Percentiles rank a stretch among this genome's conserved stretches.
Conservation (phyloP, 2,888 invertebrate genomes). For the Drosophila anomelani region DNA sequence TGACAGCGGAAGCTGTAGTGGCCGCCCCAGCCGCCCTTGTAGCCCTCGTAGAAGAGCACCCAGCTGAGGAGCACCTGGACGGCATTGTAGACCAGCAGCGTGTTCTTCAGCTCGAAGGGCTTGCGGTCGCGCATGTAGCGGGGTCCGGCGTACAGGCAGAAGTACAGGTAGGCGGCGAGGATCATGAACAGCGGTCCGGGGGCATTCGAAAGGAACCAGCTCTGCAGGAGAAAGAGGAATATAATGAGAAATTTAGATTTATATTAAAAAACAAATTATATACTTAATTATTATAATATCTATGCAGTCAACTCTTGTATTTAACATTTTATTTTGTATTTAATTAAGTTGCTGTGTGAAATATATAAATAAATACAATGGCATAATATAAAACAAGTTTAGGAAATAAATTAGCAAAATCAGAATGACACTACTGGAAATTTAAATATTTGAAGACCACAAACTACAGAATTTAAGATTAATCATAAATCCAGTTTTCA, state of each 20-base stretch:
- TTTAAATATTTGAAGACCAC: not conserved
- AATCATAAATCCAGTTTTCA: not conserved
- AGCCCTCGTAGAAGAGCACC: conserved; percentile 90
- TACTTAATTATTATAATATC: not conserved
- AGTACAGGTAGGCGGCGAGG: conserved; percentile 89
- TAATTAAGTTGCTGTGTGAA: not conserved
- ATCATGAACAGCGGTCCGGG: conserved; percentile 90
- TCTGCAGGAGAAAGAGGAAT: conserved; percentile 80
- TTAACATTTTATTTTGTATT: not conserved
- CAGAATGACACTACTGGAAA: not conserved
- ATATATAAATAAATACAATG: not conserved
- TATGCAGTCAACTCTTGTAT: too few species aligned
- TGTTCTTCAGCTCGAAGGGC: conserved; percentile 92
- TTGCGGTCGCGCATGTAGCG: conserved; percentile 94
- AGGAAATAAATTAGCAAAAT: not conserved
- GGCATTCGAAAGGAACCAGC: conserved; percentile 91
- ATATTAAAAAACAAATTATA: not conserved
- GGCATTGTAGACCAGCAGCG: conserved; percentile 94
- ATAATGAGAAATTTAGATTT: not conserved
- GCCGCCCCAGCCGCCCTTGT: conserved; percentile 86
- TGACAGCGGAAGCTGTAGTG: conserved; percentile 90
- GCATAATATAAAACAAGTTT: not conserved
- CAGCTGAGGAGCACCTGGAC: conserved; percentile 93
- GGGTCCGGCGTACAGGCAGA: conserved; percentile 92
- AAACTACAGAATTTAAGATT: not conserved